Conservation (phyloP, 2,113 vertebrate species). For the Leiothrix lutea region DNA sequence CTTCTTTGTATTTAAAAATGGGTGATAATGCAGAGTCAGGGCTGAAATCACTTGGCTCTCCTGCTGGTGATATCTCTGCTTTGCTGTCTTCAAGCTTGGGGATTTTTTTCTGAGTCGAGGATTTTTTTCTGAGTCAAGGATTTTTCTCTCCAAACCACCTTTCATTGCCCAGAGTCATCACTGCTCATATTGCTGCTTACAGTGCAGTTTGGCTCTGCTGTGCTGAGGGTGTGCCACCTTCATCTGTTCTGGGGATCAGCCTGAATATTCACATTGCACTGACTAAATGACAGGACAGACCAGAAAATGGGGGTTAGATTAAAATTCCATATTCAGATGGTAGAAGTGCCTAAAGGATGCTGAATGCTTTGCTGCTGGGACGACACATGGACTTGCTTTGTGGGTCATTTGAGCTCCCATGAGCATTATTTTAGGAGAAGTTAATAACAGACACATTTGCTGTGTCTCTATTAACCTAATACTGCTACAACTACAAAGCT, state of each 20-base stretch:
- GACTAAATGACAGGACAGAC: not conserved
- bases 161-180: not conserved
- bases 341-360: not conserved
- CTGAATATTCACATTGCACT: not conserved
- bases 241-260: not conserved
- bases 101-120: not conserved
- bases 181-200: not conserved
- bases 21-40: not conserved
- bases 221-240: not conserved
- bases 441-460: not conserved
- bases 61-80: not conserved
- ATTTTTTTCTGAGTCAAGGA: not conserved
- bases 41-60: not conserved
- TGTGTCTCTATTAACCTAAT: not conserved
- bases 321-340: not conserved
- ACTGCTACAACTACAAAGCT: not conserved
- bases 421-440: not conserved
- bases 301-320: not conserved
- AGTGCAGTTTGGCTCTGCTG: not conserved
- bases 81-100: not conserved
- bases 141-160: not conserved
- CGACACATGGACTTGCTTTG: not conserved
- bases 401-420: not conserved
- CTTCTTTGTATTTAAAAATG: not conserved
- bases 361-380: not conserved